Evolutionary conservation across 1,140 invertebrate genomes (phyloP).

Genomic region (Drosophila novamexicana): DNA sequence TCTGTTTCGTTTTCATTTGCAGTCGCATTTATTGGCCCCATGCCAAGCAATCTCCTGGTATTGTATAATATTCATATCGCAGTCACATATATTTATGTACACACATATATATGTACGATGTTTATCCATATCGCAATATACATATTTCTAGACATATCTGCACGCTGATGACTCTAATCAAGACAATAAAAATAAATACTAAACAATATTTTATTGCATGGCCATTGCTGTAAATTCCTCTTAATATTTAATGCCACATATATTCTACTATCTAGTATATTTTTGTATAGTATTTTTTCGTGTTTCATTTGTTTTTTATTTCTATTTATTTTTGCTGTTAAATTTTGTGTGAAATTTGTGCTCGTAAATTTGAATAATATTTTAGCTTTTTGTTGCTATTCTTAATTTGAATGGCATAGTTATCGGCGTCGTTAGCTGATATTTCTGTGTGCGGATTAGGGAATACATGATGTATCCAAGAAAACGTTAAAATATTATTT

Average conservation of each 20-base stretch:
- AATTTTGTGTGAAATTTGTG: conserved; percentile 38
- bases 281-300: conserved; percentile 42
- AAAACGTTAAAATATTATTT: conserved; percentile 26
- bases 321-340: background rate
- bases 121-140: conserved; percentile 10
- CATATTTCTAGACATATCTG: conserved; percentile 27
- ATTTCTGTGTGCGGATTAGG: conserved; percentile 65
- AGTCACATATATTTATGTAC: conserved; percentile 29
- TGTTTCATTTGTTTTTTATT: conserved; percentile 8
- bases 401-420: conserved; percentile 53
- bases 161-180: conserved; percentile 64
- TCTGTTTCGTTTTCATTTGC: conserved; percentile 67
- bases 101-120: conserved; percentile 1
- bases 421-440: conserved; percentile 36
- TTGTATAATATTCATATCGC: conserved; percentile 73
- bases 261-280: conserved; percentile 35
- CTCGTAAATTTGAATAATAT: conserved; percentile 47
- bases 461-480: conserved; percentile 5
- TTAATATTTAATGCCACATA: conserved; percentile 36
- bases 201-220: conserved; percentile 58
- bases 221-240: conserved; percentile 43
- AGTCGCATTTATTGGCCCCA: conserved; percentile 72
- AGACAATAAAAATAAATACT: conserved; percentile 75
- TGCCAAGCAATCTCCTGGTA: conserved; percentile 66
- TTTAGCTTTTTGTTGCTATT: conserved; percentile 32